These are phyloP conservation scores for Eupithecia tripunctaria DNA, from an alignment of 2,888 invertebrate species.

Conservation along the genomic window DNA sequence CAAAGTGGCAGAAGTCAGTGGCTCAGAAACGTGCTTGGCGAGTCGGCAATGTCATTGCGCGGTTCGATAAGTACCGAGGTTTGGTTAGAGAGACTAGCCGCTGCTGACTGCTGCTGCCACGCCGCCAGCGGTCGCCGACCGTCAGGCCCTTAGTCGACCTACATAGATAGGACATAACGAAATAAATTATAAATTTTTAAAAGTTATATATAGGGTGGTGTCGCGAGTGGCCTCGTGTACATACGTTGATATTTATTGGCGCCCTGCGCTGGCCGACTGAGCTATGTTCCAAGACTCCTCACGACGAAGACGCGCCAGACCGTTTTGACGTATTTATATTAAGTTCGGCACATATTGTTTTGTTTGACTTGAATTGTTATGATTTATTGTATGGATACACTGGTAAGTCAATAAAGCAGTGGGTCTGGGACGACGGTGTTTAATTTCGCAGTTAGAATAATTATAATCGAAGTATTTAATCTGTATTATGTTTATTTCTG, in stretches of 20 bases:
- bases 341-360: conserved; percentile 83
- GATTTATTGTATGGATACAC: conserved; percentile 84
- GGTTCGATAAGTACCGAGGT: conserved; percentile 3
- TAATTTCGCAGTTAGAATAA: conserved; percentile 71
- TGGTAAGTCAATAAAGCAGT: conserved; percentile 85
- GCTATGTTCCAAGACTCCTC: conserved; percentile 59
- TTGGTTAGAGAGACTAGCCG: not conserved
- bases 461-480: conserved; percentile 48
- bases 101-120: conserved; percentile 24
- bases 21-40: conserved; percentile 4
- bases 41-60: conserved; percentile 5
- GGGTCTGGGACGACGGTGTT: conserved; percentile 82
- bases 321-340: conserved; percentile 79
- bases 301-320: conserved; percentile 72
- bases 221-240: conserved; percentile 79
- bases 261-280: conserved; percentile 74
- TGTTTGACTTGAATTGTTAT: conserved; percentile 84
- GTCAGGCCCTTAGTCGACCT: conserved; percentile 62
- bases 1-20: conserved; percentile 34
- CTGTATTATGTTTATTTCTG: conserved; percentile 74
- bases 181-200: conserved; percentile 82
- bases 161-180: conserved; percentile 83
- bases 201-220: conserved; percentile 75
- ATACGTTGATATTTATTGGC: conserved; percentile 83
- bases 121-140: conserved; percentile 24